These are phyloP conservation scores for Eristalinus sepulchralis DNA, from an alignment of 2,888 invertebrate species.

Conservation along the genomic window DNA sequence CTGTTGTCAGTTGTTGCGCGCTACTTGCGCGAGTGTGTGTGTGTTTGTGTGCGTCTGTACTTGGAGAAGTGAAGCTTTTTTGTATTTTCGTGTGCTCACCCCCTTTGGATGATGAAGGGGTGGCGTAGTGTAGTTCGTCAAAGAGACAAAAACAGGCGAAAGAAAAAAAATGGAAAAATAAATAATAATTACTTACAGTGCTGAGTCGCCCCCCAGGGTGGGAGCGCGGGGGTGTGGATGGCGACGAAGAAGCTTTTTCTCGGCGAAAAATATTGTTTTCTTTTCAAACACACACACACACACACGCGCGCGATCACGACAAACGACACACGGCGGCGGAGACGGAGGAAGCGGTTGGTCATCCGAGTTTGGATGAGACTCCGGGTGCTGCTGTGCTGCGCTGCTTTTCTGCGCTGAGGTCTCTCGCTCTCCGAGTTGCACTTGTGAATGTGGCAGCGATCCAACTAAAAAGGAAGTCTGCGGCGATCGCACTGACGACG, in stretches of 20 bases:
- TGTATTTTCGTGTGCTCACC: background rate
- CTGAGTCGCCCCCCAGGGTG: background rate
- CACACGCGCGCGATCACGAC: conserved; percentile 23
- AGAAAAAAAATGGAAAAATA: conserved; percentile 29
- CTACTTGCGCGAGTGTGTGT: background rate
- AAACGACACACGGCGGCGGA: background rate
- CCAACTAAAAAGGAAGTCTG: conserved; percentile 72
- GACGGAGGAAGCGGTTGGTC: background rate
- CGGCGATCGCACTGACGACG: conserved; percentile 53
- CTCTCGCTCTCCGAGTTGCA: conserved; percentile 47
- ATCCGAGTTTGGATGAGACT: background rate
- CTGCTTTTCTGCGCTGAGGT: conserved; percentile 36
- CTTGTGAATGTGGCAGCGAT: conserved; percentile 71
- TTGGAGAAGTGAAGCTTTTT: conserved; percentile 36
- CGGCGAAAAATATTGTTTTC: background rate
- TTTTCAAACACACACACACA: background rate
- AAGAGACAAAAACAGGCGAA: background rate
- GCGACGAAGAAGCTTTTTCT: conserved; percentile 56
- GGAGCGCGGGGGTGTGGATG: background rate
- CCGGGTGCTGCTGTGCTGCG: conserved; percentile 7
- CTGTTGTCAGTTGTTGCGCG: conserved; percentile 5
- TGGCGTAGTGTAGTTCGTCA: background rate
- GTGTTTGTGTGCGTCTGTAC: background rate
- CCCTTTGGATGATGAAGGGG: background rate
- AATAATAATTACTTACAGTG: conserved; percentile 8